These are phyloP conservation scores for Orthonychiurus folsomi DNA, from an alignment of 2,888 invertebrate genomes.

Conservation along the genomic window DNA sequence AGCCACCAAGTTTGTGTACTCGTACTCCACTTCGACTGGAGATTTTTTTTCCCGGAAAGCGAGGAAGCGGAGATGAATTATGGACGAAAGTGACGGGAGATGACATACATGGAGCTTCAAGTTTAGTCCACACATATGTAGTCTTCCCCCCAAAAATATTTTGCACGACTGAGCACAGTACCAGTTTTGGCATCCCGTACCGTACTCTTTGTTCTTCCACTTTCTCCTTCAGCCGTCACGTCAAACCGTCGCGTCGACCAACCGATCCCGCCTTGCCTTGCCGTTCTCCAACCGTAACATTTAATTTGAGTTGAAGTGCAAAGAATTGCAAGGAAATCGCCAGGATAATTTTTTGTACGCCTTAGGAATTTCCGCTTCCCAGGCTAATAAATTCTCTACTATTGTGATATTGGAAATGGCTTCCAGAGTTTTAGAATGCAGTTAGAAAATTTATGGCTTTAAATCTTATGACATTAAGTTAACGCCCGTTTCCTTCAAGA, in stretches of 20 bases:
- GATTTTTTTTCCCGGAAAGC: conserved; percentile 1
- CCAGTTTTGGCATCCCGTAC: too few relatives aligned
- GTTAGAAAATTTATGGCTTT: too few relatives aligned
- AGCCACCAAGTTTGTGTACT: too few relatives aligned
- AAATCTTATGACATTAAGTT: too few relatives aligned
- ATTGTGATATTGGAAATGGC: too few relatives aligned
- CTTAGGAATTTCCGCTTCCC: too few relatives aligned
- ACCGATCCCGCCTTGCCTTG: background rate
- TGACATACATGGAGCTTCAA: conserved; percentile 4
- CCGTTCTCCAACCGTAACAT: background rate
- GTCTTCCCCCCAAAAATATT: background rate
- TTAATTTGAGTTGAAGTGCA: conserved; percentile 1
- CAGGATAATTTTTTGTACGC: too few relatives aligned
- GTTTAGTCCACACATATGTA: background rate
- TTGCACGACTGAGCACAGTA: background rate
- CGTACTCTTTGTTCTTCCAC: background rate
- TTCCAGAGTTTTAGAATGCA: too few relatives aligned
- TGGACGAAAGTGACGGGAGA: conserved; percentile 18
- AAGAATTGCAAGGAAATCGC: too few relatives aligned
- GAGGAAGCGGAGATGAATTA: conserved; percentile 19
- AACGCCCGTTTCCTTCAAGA: too few relatives aligned
- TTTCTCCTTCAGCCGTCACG: background rate
- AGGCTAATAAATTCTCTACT: too few relatives aligned
- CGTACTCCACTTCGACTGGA: too few relatives aligned
- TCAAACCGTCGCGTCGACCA: background rate